Evolutionary conservation across 1,140 invertebrate genomes (phyloP), one percentile per base, ranked within the genome.

Genomic region (Latrodectus geometricus): DNA sequence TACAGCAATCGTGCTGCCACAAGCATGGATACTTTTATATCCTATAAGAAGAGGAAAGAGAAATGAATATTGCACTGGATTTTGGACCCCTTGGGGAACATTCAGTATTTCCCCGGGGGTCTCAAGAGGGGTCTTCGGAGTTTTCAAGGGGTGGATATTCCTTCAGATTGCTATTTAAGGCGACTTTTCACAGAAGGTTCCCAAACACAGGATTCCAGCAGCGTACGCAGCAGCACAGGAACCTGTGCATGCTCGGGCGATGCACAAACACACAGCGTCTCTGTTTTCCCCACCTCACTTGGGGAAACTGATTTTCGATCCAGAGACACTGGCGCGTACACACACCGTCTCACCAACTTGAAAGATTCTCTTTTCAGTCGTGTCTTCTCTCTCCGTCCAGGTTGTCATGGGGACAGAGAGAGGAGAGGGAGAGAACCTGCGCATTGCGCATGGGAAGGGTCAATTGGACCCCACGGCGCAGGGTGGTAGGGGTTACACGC

Each of bases 391-490:
- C 21, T 74, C 65, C 65, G 48, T 52, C 21, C 74, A 14, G 65
- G 83, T 86, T 78, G 74, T 49, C 83, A 78, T 68, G 83, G 52
- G 15, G 20, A 77, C 83, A 49, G 49, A 61, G 76, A 9, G 72
- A 52, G 82, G 54, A 73, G 68, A 66, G 74, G 83, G 48, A 74
- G 74, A 49, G 52, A 74, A 74, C 50, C 9, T 78, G 74, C 83
- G 65, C 83, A 48, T 54, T 72, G 83, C 74, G 82, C 72, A 23
- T 12, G 70, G 65, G 83, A 65, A 72, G 83, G 83, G 81, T 83
- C 81, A 75, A 75, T 75, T 73, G 66, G 54, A 73, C 20, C 49
- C 14, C 8, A 15, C 52, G 17, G 50, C 79, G 79, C 69, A 82
- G 79, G 79, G 79, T 56, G 52, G 79, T 70, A 20, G 50, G 68